These are phyloP conservation scores for Odiellus spinosus DNA, from an alignment of 2,888 invertebrate species.

Conservation along the genomic window DNA sequence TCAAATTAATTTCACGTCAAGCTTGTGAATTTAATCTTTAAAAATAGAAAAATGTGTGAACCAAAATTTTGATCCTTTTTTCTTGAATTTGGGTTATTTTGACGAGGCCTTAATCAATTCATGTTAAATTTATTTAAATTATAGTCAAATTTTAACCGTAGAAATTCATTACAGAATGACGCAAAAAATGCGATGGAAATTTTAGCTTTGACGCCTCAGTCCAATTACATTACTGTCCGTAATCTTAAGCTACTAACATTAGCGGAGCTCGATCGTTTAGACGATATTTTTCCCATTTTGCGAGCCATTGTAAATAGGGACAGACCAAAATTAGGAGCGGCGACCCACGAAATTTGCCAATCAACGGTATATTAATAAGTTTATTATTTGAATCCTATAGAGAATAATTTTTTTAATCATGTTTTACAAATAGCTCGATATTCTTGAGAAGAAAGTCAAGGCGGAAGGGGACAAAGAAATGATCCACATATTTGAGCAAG, in stretches of 20 bases:
- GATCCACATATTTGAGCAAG: constrained; percentile 16
- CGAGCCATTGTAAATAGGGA: constrained; percentile 37
- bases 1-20: too few species aligned
- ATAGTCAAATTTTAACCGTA: too few species aligned
- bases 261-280: constrained; percentile 42
- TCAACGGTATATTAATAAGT: constrained; percentile 6
- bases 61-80: too few species aligned
- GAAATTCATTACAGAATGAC: constrained; percentile 36
- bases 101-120: too few species aligned
- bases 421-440: constrained; percentile 7
- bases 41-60: too few species aligned
- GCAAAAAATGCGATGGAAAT: constrained; percentile 53
- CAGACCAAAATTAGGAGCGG: constrained; percentile 6
- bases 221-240: constrained; percentile 48
- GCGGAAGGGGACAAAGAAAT: constrained; percentile 11
- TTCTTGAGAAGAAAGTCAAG: constrained; percentile 9
- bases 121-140: too few species aligned
- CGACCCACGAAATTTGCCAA: constrained; percentile 13
- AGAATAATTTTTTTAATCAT: neutral
- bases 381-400: neutral
- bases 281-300: constrained; percentile 46
- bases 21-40: too few species aligned
- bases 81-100: too few species aligned
- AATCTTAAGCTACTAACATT: constrained; percentile 49
- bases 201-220: constrained; percentile 34